These are phyloP conservation scores for Chelmon rostratus DNA, from an alignment of 2,797 vertebrate species.

Conservation along the genomic window DNA sequence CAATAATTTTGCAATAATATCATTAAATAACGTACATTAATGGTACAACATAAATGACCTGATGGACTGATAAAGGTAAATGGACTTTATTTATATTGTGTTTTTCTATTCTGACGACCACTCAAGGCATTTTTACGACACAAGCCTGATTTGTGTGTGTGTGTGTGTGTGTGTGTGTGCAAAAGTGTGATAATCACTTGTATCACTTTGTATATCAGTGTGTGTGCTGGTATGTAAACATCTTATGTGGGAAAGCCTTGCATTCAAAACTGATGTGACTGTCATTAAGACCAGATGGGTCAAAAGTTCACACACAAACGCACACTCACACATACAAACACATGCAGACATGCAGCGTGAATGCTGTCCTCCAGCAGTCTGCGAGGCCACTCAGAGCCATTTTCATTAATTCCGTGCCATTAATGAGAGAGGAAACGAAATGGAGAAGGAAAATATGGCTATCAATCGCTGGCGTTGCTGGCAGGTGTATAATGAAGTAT, in stretches of 20 bases:
- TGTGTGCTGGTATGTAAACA: conserved; percentile 19
- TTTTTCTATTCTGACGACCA: too few relatives aligned
- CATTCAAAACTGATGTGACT: conserved; percentile 8
- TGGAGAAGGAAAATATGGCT: conserved; percentile 83
- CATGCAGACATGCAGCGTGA: conserved; percentile 38
- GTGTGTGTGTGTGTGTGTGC: conserved; percentile 2
- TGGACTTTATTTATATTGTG: too few relatives aligned
- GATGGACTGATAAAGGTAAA: too few relatives aligned
- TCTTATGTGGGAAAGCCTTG: conserved; percentile 13
- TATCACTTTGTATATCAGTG: conserved; percentile 1
- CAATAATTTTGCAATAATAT: too few relatives aligned
- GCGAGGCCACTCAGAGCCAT: conserved; percentile 69
- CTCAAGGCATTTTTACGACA: too few relatives aligned
- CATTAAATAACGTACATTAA: too few relatives aligned
- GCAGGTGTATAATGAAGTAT: conserved; percentile 87
- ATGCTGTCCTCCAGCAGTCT: conserved; percentile 61
- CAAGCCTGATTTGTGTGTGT: too few relatives aligned
- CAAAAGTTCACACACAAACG: conserved; percentile 57
- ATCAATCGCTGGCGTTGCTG: conserved; percentile 84
- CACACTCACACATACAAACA: conserved; percentile 5
- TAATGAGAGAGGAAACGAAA: conserved; percentile 83
- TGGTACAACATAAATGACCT: too few relatives aligned
- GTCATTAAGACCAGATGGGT: conserved; percentile 50
- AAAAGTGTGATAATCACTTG: background rate
- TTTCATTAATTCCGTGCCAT: conserved; percentile 84